Evolutionary conservation across 2,113 vertebrate species (phyloP).

Genomic region (Lota lota): DNA sequence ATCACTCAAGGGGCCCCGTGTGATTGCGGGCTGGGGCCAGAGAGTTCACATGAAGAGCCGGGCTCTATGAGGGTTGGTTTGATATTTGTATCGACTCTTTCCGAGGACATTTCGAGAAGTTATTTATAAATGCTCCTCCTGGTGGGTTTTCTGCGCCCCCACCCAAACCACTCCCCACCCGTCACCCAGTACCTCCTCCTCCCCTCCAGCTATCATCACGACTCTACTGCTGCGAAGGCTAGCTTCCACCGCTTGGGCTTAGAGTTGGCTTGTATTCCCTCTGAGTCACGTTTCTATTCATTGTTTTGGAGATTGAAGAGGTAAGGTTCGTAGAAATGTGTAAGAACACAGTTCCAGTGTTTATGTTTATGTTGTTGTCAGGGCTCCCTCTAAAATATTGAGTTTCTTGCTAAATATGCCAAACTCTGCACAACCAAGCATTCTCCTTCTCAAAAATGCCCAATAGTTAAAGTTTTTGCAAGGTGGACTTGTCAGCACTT

Average conservation of each 20-base stretch:
- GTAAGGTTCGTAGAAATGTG: not conserved
- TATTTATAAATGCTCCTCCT: constrained; percentile 24
- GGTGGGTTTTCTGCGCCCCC: not conserved
- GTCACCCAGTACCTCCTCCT: not conserved
- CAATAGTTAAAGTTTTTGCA: not conserved
- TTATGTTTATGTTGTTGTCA: not conserved
- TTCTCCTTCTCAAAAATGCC: not conserved
- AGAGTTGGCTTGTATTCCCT: too few relatives aligned
- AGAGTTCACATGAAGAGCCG: too few relatives aligned
- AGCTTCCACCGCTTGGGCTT: too few relatives aligned
- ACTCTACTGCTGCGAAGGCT: too few relatives aligned
- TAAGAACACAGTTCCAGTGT: not conserved
- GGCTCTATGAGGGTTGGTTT: too few relatives aligned
- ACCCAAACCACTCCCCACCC: not conserved
- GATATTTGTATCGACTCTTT: not conserved
- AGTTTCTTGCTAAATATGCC: not conserved
- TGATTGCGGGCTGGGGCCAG: too few relatives aligned
- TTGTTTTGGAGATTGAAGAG: not conserved
- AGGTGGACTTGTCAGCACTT: not conserved
- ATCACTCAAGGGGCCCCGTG: too few relatives aligned
- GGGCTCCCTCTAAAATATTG: not conserved
- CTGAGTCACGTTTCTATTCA: too few relatives aligned
- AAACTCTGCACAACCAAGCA: not conserved
- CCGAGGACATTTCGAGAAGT: constrained; percentile 3
- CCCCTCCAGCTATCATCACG: too few relatives aligned